Base-by-base conservation (phyloP, 2,797 vertebrate species). In the Darevskia nairensis region DNA sequence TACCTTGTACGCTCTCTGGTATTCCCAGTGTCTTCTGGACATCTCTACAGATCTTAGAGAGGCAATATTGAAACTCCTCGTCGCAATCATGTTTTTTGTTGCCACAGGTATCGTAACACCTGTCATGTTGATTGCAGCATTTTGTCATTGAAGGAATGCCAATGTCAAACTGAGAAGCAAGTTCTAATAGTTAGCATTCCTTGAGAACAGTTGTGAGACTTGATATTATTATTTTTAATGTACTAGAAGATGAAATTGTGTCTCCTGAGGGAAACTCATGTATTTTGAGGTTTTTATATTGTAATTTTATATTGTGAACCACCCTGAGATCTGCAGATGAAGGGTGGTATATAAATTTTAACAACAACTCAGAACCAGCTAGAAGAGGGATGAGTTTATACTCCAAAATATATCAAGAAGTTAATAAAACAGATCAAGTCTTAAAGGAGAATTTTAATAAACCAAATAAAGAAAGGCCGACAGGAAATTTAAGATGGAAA, bases 141-240 rank as follows among this genome's bases (percentile, higher is more conserved):
- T 97, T 98, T 4, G 98, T 99, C 98, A 99, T 98, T 19, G 98
- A 98, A 1, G 99, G 99, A 94, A 99, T 99, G 50, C 99, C 98
- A 0, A 99, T 95, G 95, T 99, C 98, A 93, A 99, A 98, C 99
- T 99, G 96, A 17, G 64, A 91, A 91, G 78, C 21, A 88, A 88
- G 76, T 11, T 13, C 39, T 10, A 13, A 55, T n/a, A 2, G 6
- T 9, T 84, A 71, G 1, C 80, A 71, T 55, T 87, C 25, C 35
- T 29, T 71, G 44, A 46, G 76, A 80, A 21, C 29, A 59, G 8
- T 81, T 61, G 19, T 27, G 23, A 82, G 50, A 46, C 19, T 72
- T 8, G 32, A 8, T 87, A 59, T 10, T 59, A 19, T 61, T 61
- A 61, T 50, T 50, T 50, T 50, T 50, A 13, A 32, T 29, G n/a